Evolutionary conservation across 53 echinoderm and acorn worm species (phyloP).

Genomic region (Crossaster papposus): DNA sequence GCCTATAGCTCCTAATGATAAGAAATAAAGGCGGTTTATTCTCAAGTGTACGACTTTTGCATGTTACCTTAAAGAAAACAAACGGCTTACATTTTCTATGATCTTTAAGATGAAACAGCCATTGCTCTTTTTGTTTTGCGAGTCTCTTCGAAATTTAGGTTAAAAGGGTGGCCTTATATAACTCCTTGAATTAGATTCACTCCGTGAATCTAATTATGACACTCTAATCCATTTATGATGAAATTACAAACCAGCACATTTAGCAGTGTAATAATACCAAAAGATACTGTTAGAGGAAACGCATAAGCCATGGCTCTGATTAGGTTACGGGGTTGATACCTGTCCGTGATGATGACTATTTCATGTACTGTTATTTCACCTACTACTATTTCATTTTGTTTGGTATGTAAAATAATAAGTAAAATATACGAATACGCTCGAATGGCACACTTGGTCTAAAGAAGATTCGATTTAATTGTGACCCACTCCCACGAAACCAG

Average conservation of each 20-base stretch:
- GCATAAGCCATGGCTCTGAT: slow-evolving; percentile 40
- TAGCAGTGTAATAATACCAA: slow-evolving; percentile 26
- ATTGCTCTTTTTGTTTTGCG: not conserved
- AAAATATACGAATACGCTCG: not conserved
- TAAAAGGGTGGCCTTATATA: slow-evolving; percentile 22
- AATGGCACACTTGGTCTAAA: not conserved
- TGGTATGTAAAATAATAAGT: too few species aligned
- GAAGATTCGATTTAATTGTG: not conserved
- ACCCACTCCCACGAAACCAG: too few species aligned
- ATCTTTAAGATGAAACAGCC: not conserved
- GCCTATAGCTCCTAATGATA: too few species aligned
- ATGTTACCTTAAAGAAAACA: too few species aligned
- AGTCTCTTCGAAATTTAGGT: not conserved
- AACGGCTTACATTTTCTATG: not conserved
- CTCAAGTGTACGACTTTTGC: too few species aligned
- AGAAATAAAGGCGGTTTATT: too few species aligned
- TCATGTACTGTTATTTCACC: too few species aligned
- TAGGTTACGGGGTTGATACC: slow-evolving; percentile 6
- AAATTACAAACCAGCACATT: slow-evolving; percentile 50
- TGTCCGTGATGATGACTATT: slow-evolving; percentile 16
- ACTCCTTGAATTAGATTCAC: not conserved
- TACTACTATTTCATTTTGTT: too few species aligned
- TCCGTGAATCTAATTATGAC: slow-evolving; percentile 33
- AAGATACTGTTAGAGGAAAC: slow-evolving; percentile 21
- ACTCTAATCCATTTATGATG: slow-evolving; percentile 44